A percentile compares a stretch with the other conserved stretches of the same genome.
phyloP scores from a whole-genome alignment of 2,888 invertebrate genomes.

The Dolichopus griseipennis region DNA sequence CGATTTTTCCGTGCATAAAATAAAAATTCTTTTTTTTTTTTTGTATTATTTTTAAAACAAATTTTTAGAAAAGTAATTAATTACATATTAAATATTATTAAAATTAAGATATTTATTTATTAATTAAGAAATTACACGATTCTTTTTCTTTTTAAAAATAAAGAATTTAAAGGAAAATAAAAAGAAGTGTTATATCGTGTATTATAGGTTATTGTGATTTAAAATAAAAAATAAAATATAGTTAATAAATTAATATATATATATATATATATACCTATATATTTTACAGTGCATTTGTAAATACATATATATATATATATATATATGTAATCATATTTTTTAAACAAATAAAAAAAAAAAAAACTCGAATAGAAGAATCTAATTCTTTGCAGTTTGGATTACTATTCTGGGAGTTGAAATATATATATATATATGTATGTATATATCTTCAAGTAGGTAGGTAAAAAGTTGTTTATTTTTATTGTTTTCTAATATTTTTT shows the following conservation, averaged over 20 bases:
- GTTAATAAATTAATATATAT: too few relatives aligned
- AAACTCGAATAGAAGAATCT: background rate
- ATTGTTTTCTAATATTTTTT: background rate
- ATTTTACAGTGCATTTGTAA: conserved; percentile 5
- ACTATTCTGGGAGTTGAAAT: background rate
- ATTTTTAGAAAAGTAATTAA: conserved; percentile 6
- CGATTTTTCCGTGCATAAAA: conserved; percentile 1
- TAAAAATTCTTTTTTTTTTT: background rate
- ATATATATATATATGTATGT: too few relatives aligned
- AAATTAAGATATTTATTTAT: background rate
- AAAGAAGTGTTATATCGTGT: background rate
- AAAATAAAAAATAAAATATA: background rate
- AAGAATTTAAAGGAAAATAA: too few relatives aligned
- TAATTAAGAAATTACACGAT: background rate
- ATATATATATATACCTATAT: background rate
- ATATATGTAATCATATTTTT: too few relatives aligned
- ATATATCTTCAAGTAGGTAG: background rate
- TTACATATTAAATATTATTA: background rate
- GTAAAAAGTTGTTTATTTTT: background rate
- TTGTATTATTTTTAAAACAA: background rate
- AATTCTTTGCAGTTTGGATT: background rate
- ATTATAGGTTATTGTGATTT: background rate
- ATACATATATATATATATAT: background rate
- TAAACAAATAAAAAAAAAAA: background rate
- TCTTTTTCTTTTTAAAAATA: background rate